Evolutionary conservation across 2,888 invertebrate species (phyloP).

Genomic region (Athrips mouffetella): DNA sequence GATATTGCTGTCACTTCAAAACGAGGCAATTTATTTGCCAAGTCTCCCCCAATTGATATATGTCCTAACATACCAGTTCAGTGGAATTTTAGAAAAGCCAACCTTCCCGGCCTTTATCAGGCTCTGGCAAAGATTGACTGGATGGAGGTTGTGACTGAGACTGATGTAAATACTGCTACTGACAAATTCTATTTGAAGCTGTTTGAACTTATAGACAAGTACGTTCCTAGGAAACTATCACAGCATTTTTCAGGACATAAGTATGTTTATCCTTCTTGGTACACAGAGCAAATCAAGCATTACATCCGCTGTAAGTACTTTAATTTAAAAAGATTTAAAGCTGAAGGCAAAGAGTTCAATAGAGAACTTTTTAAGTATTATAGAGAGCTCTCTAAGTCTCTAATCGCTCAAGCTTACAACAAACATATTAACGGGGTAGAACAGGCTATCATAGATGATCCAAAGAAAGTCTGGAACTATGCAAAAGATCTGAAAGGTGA

Average conservation of each 20-base stretch:
- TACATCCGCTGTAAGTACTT: not conserved
- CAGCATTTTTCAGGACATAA: not conserved
- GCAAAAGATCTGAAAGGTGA: no score
- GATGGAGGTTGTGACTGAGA: not conserved
- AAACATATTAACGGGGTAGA: no score
- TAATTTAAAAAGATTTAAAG: slow-evolving; percentile 1
- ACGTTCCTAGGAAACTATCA: not conserved
- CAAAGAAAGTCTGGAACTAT: no score
- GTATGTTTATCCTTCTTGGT: not conserved
- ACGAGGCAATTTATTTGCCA: no score
- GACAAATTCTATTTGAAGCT: not conserved
- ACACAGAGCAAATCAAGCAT: not conserved
- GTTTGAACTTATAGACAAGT: not conserved
- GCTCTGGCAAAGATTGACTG: no score
- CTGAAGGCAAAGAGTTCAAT: not conserved
- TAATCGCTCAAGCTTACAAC: no score
- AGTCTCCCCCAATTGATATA: no score
- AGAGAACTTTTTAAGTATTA: not conserved
- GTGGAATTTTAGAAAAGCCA: not conserved
- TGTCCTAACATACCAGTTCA: no score
- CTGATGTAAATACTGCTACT: not conserved
- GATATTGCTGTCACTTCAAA: no score
- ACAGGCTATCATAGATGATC: no score
- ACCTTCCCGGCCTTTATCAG: not conserved
- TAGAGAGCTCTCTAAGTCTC: no score